These are phyloP conservation scores for Dryomyza anilis DNA, from an alignment of 2,888 invertebrate genomes.

Conservation along the genomic window DNA sequence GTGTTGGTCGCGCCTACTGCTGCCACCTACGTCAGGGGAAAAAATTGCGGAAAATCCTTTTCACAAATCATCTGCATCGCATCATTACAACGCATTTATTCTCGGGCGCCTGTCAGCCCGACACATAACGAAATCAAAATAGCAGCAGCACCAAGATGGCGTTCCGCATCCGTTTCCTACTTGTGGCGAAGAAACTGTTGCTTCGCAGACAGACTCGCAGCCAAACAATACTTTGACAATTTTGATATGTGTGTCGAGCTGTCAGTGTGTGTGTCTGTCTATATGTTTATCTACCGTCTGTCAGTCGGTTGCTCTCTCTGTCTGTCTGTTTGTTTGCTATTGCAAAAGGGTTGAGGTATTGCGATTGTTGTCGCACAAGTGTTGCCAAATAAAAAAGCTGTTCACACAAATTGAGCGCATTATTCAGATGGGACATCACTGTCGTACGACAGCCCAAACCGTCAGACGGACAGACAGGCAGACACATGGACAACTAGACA, in stretches of 20 bases:
- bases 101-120: background rate
- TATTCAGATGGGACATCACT: background rate
- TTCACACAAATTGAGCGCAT: background rate
- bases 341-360: background rate
- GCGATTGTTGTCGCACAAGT: background rate
- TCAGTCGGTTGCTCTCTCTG: too few species aligned
- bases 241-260: background rate
- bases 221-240: background rate
- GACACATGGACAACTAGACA: background rate
- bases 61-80: too few species aligned
- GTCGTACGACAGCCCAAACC: too few species aligned
- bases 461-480: background rate
- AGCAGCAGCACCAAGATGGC: background rate
- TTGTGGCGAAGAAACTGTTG: too few species aligned
- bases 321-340: background rate
- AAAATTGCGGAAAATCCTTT: too few species aligned
- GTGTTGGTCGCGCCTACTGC: too few species aligned
- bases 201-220: background rate
- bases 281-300: too few species aligned
- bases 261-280: background rate
- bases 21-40: too few species aligned
- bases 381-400: background rate
- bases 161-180: background rate
- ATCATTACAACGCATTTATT: background rate
- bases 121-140: background rate